Percentiles rank a stretch among this genome's conserved stretches.
Evolutionary conservation across 1,140 invertebrate genomes (phyloP).

Genomic region (Schmidtea mediterranea): DNA sequence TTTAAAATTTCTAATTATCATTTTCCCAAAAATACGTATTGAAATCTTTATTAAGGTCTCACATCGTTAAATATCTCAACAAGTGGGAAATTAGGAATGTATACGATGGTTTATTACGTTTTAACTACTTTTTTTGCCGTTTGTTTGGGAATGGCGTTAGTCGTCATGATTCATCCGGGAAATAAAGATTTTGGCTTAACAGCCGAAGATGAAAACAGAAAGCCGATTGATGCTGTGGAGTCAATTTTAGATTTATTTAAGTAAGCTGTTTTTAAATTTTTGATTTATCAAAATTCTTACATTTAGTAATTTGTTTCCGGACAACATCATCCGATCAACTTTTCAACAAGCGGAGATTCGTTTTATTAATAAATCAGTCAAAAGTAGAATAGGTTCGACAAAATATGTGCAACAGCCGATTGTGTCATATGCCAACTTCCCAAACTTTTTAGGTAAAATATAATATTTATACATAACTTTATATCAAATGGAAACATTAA

Average conservation of each 20-base stretch:
- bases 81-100: slow-evolving; percentile 24
- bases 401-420: slow-evolving; percentile 8
- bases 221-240: slow-evolving; percentile 16
- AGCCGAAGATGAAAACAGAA: neutral
- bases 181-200: slow-evolving; percentile 12
- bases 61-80: slow-evolving; percentile 21
- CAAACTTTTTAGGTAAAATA: too few relatives aligned
- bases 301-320: slow-evolving; percentile 59
- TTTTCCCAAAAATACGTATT: too few relatives aligned
- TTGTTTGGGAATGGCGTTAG: slow-evolving; percentile 28
- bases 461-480: too few relatives aligned
- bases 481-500: too few relatives aligned
- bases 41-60: too few relatives aligned
- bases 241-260: too few relatives aligned
- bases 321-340: slow-evolving; percentile 58
- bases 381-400: neutral
- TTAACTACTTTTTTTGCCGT: slow-evolving; percentile 28
- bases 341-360: slow-evolving; percentile 19
- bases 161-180: slow-evolving; percentile 29
- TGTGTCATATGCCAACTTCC: too few relatives aligned
- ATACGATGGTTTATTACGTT: slow-evolving; percentile 29
- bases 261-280: too few relatives aligned
- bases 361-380: slow-evolving; percentile 8
- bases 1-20: too few relatives aligned
- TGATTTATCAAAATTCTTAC: too few relatives aligned